Conservation (phyloP, 2,113 vertebrate genomes). For the Rhabdornis inornatus region DNA sequence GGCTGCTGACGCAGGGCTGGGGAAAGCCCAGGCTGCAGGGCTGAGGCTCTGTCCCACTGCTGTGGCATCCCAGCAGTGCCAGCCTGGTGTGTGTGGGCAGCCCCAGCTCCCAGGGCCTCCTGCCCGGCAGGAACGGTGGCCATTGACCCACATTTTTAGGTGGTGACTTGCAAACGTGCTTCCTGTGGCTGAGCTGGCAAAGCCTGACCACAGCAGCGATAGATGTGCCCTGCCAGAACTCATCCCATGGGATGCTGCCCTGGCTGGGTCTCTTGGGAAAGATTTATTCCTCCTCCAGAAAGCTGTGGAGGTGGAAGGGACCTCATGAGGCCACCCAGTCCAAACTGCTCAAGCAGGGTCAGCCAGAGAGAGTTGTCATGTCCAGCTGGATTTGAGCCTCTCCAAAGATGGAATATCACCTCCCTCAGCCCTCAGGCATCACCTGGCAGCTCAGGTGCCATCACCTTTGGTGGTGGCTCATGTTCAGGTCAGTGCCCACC, state of each 20-base stretch:
- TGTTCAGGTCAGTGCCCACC: background rate
- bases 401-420: background rate
- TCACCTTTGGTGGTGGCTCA: background rate
- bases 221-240: background rate
- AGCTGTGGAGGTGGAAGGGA: background rate
- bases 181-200: background rate
- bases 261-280: background rate
- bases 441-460: background rate
- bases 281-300: background rate
- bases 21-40: background rate
- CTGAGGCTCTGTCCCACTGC: background rate
- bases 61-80: background rate
- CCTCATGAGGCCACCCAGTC: background rate
- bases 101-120: background rate
- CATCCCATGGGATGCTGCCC: rapidly evolving
- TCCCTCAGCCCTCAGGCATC: background rate
- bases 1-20: background rate
- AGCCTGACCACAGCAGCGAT: background rate
- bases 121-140: background rate
- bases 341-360: background rate
- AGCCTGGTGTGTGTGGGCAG: background rate
- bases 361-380: rapidly evolving
- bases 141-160: background rate
- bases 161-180: background rate
- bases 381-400: background rate